Evolutionary conservation across 2,113 vertebrate genomes (phyloP), one percentile per base, ranked within the genome.

Genomic region (Passer domesticus): DNA sequence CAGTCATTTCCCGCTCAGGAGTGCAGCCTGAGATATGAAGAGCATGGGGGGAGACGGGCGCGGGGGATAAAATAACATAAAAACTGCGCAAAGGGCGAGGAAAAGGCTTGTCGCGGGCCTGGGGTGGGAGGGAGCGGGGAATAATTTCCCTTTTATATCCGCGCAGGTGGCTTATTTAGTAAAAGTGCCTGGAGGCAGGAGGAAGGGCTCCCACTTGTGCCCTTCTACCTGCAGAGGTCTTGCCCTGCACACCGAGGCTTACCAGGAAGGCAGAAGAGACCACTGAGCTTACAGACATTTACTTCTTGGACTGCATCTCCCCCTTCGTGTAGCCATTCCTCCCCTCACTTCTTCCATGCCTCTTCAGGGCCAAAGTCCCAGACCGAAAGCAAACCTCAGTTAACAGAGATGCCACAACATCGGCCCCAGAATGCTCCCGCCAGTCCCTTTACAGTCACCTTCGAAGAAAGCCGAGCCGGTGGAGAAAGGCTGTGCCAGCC

Each of bases 391-490:
- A 74, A 87, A 47, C 14, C 39, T 68, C 31, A 7, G 4, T 3
- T 44, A 59, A 14, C 58, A 46, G 53, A 72, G 67, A 6, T 12
- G 39, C 24, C 50, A 37, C 44, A 23, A n/a, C 52, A 43, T 14
- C 52, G 10, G 7, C 18, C 23, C 27, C 72, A 12, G 22, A 53
- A 7, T 2, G 18, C 70, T 53, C 43, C 56, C 41, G 16, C 6
- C 64, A 15, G 53, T 7, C 44, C 33, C 30, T 63, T 49, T 13
- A 55, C 82, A 95, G 95, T 96, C 98, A 93, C 79, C 56, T 21
- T 11, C 2, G 31, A 55, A 28, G 56, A 25, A 80, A 89, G 84
- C 47, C 8, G 16, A 49, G 14, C 15, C 11, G 0, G 8, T 33
- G 7, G 1, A 33, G 41, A 35, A 63, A 15, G 17, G 63, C 81